Evolutionary conservation across 2,113 vertebrate species (phyloP).

Genomic region (Coptodon bakossiorum): DNA sequence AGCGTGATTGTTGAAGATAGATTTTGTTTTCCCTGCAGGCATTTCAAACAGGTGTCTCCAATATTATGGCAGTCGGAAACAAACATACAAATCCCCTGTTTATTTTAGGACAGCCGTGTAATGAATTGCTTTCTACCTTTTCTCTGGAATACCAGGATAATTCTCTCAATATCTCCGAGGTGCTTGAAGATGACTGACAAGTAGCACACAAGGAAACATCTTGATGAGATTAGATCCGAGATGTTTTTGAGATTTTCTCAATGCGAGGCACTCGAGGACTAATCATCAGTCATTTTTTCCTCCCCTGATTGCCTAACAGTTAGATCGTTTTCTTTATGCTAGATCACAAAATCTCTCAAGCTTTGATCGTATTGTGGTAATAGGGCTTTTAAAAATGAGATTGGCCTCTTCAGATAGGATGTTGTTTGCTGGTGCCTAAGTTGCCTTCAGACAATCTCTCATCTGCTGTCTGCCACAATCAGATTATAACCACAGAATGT

Average conservation of each 20-base stretch:
- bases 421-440: not conserved
- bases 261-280: conserved; percentile 12
- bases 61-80: not conserved
- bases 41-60: not conserved
- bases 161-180: not conserved
- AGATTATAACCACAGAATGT: conserved; percentile 9
- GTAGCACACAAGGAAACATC: conserved; percentile 2
- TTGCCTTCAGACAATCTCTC: conserved; percentile 2
- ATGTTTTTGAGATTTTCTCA: not conserved
- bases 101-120: not conserved
- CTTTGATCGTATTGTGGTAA: conserved; percentile 23
- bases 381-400: not conserved
- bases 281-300: not conserved
- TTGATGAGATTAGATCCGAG: conserved; percentile 5
- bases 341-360: not conserved
- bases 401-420: not conserved
- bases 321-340: not conserved
- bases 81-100: not conserved
- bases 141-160: not conserved
- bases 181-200: conserved; percentile 15
- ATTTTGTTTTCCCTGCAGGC: not conserved
- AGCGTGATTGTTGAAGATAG: not conserved
- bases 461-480: conserved; percentile 7
- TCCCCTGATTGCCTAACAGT: conserved; percentile 3
- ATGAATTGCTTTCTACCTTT: not conserved